Conservation (phyloP, 2,888 invertebrate species). For the Artemia sinica region DNA sequence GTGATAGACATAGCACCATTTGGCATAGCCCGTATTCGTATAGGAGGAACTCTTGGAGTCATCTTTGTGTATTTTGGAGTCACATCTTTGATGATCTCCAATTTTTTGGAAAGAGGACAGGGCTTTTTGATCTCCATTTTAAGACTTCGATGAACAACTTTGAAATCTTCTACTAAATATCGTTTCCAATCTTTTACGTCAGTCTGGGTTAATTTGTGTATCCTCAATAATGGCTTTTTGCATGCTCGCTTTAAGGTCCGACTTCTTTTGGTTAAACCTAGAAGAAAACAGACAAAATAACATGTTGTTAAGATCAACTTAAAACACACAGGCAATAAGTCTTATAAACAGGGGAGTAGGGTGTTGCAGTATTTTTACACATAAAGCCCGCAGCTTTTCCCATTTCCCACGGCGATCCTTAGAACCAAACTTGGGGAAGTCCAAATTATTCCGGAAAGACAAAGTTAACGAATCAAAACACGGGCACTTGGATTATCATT, state of each 20-base stretch:
- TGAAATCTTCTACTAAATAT: background rate
- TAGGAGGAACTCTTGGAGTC: conserved; percentile 4
- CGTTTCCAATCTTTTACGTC: conserved; percentile 9
- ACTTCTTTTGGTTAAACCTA: background rate
- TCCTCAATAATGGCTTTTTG: conserved; percentile 2
- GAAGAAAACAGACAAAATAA: background rate
- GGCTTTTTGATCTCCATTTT: background rate
- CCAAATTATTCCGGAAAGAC: no score
- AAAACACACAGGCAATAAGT: no score
- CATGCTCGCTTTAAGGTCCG: conserved; percentile 2
- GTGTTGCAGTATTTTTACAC: no score
- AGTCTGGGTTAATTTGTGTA: background rate
- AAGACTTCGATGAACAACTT: background rate
- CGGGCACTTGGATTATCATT: no score
- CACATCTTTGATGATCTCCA: background rate
- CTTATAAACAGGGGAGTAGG: no score
- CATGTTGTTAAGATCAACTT: no score
- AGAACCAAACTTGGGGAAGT: no score
- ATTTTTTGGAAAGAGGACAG: conserved; percentile 3
- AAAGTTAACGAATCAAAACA: no score
- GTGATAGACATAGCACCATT: conserved; percentile 10
- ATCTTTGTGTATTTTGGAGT: conserved; percentile 7
- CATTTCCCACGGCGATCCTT: no score
- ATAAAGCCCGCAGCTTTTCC: no score
- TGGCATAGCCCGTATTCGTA: conserved; percentile 4